Base-by-base conservation (phyloP, 2,113 vertebrate genomes). In the Chaetorhynchus papuensis region DNA sequence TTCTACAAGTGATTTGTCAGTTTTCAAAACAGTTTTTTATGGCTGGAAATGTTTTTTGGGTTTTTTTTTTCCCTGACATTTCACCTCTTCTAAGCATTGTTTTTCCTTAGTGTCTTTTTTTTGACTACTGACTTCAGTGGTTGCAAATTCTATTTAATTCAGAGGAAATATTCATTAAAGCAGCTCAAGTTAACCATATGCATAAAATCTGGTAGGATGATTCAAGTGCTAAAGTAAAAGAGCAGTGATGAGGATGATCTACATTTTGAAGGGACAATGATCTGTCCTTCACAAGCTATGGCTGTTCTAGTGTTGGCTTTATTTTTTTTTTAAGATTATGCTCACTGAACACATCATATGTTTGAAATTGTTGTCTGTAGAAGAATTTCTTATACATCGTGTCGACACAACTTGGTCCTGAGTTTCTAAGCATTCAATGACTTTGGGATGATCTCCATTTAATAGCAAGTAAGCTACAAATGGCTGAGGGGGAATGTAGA, bases 401-500 rank as follows among this genome's bases (percentile, higher is more conserved):
- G 5, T 30, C 60, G 64, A 15, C 50, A 50, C 1, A 2, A 41
- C 5, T 7, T 49, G 12, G 4, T 45, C 28, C 35, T 75, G 28
- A 24, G 41, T 54, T 87, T 45, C 47, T 17, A 50, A 64, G 33
- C 15, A 8, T 52, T 74, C 39, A 39, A n/a, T 42, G 35, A n/a
- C 16, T 65, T 70, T 56, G 9, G 9, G 52, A 76, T 41, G 9
- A 60, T 41, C 6, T 70, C 10, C 37, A 15, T 7, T 27, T 23
- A 75, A 28, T 31, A 60, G 9, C 16, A 37, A 81, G 3, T 41
- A 56, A 13, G 7, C 9, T 47, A 33, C 19, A 82, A 50, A 56
- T 44, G 4, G 1, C 2, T 9, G 2, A 59, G 9, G 1, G 3
- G 4, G 4, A 7, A 63, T 14, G 6, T 47, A 31, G 1, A 53